These are phyloP conservation scores for Drosophila nikananu DNA, from an alignment of 1,140 invertebrate genomes.

Conservation along the genomic window DNA sequence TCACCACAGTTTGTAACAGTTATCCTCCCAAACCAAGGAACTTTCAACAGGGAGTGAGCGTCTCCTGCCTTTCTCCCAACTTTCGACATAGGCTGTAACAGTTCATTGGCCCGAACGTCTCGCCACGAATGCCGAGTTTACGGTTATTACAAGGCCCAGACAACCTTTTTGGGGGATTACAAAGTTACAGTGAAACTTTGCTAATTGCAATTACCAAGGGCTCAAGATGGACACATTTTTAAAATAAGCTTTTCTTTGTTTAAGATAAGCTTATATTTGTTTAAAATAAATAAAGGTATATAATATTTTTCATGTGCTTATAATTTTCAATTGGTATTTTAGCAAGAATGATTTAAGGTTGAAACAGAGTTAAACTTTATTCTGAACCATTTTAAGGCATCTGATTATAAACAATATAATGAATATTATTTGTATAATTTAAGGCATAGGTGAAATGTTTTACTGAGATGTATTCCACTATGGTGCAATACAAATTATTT, in stretches of 20 bases:
- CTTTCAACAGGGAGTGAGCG: not conserved
- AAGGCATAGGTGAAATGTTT: not conserved
- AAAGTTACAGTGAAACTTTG: slow-evolving; percentile 1
- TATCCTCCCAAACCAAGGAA: not conserved
- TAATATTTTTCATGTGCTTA: too few species aligned
- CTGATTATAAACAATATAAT: not conserved
- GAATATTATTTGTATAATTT: not conserved
- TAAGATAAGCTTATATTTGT: not conserved
- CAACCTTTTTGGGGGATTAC: slow-evolving; percentile 23
- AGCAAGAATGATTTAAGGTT: not conserved
- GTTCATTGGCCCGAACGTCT: slow-evolving; percentile 66
- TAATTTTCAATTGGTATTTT: not conserved
- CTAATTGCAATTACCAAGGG: too few species aligned
- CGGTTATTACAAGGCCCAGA: slow-evolving; percentile 43
- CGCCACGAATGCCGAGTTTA: slow-evolving; percentile 40
- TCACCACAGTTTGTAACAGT: not conserved
- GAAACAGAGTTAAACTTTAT: not conserved
- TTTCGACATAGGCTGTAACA: slow-evolving; percentile 10
- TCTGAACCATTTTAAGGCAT: not conserved
- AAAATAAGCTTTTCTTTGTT: not conserved
- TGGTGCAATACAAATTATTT: not conserved
- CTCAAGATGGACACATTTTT: not conserved
- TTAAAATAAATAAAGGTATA: too few species aligned
- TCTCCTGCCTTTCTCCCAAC: not conserved
- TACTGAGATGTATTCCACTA: not conserved